A percentile compares a stretch with the other conserved stretches of the same genome.
Conservation (phyloP, 2,888 invertebrate genomes). For the Apantesis nais region DNA sequence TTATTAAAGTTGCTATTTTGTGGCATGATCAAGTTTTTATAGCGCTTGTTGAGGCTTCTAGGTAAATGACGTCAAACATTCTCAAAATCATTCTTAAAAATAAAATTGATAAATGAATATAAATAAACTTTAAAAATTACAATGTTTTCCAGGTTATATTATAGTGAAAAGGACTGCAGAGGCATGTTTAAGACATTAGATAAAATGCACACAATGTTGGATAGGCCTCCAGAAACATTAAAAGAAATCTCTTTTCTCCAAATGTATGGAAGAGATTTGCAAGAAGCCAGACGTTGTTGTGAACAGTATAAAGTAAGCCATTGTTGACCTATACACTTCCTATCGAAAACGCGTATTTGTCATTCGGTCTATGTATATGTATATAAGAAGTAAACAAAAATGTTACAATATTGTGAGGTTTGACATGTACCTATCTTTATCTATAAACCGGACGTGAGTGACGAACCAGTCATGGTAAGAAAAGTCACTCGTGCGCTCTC, state of each 20-base stretch:
- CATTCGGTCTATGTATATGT: background rate
- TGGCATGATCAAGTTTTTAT: conserved; percentile 97
- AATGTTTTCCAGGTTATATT: conserved; percentile 90
- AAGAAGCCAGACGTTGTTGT: conserved; percentile 98
- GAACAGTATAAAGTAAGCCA: conserved; percentile 89
- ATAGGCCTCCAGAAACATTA: conserved; percentile 96
- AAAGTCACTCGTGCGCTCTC: background rate
- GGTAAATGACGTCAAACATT: conserved; percentile 53
- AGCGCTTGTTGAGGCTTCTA: conserved; percentile 96
- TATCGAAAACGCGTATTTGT: background rate
- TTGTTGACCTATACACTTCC: background rate
- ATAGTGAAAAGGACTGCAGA: conserved; percentile 97
- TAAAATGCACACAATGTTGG: conserved; percentile 97
- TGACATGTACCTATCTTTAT: background rate
- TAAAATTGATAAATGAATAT: background rate
- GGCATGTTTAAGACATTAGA: conserved; percentile 98
- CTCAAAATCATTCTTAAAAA: background rate
- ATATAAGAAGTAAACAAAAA: background rate
- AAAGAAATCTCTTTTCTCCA: conserved; percentile 99
- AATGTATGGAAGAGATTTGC: conserved; percentile 97
- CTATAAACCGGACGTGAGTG: background rate
- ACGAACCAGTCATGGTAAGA: background rate
- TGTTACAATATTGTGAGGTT: background rate
- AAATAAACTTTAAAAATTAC: background rate
- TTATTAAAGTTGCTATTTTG: conserved; percentile 98